A percentile compares a stretch with the other conserved stretches of the same genome.
Conservation (phyloP, 2,888 invertebrate species). For the Lamellibrachia columna region DNA sequence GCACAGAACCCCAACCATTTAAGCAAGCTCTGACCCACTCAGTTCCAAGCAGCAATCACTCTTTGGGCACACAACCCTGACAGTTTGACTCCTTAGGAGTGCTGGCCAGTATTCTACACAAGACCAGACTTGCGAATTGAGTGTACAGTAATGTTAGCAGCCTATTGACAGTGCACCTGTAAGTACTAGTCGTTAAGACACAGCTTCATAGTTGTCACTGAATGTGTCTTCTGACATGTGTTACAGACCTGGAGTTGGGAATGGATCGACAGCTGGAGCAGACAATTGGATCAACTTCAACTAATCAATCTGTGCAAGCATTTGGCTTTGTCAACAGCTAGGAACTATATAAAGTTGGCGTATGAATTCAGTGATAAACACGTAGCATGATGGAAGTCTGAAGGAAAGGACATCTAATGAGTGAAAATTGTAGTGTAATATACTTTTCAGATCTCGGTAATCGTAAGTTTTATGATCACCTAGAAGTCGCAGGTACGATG, state of each 20-base stretch:
- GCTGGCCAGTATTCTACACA: too few species aligned
- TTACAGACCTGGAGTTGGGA: not conserved
- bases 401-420: not conserved
- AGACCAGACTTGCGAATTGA: not conserved
- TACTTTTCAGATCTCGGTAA: slow-evolving; percentile 1
- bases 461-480: not conserved
- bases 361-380: not conserved
- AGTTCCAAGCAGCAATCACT: too few species aligned
- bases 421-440: not conserved
- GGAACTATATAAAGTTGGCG: not conserved
- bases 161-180: not conserved
- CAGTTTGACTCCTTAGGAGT: too few species aligned
- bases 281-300: not conserved
- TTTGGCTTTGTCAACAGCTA: not conserved
- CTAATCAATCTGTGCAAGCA: not conserved
- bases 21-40: too few species aligned
- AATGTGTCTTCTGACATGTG: not conserved
- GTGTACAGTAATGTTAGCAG: not conserved
- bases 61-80: too few species aligned
- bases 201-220: not conserved
- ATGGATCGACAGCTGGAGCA: not conserved
- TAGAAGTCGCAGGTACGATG: not conserved
- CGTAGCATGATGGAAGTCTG: not conserved
- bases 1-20: too few species aligned
- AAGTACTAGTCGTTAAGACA: not conserved